Evolutionary conservation across 2,113 vertebrate genomes (phyloP), one percentile per base, ranked within the genome.

Genomic region (Mirounga angustirostris): DNA sequence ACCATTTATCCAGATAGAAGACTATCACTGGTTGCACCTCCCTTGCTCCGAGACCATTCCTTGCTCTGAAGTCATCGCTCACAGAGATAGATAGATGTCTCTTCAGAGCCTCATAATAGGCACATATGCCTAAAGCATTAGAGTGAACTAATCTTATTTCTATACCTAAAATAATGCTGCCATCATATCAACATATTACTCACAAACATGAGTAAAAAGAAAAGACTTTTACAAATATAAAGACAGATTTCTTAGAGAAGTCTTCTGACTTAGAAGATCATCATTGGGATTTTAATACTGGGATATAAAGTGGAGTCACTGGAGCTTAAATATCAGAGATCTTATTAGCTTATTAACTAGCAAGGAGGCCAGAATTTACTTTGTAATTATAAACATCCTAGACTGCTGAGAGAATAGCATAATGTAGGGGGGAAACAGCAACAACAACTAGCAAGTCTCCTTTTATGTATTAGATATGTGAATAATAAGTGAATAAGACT

Each of bases 101-200:
- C 92, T 95, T 96, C 65, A 92, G 71, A 82, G 33, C 61, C n/a
- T 96, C 79, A 61, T 33, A 85, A 52, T 28, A 92, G 61, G 79
- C 65, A 91, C 88, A 88, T 50, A 89, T 81, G 52, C 52, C 69
- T 71, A 84, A 63, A 95, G 58, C n/a, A 89, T 12, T 59, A 40
- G n/a, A 74, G 15, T 65, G 36, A 93, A 81, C 18, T 50, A 86
- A 90, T 67, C 12, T 13, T 30, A 78, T 82, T 86, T 85, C 56
- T 73, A 46, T 59, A 59, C 33, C 36, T 90, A 81, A 84, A 86
- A 56, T 71, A 94, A 92, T 91, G 61, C 65, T 43, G 88, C n/a
- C 58, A 73, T 65, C 67, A 16, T 84, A 40, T 46, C 52, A 94
- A 67, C n/a, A 71, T 81, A 74, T 82, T 67, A 67, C 22, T 91